Evolutionary conservation across 1,140 invertebrate genomes (phyloP), one percentile per base, ranked within the genome.

Genomic region (Drosophila takahashii): DNA sequence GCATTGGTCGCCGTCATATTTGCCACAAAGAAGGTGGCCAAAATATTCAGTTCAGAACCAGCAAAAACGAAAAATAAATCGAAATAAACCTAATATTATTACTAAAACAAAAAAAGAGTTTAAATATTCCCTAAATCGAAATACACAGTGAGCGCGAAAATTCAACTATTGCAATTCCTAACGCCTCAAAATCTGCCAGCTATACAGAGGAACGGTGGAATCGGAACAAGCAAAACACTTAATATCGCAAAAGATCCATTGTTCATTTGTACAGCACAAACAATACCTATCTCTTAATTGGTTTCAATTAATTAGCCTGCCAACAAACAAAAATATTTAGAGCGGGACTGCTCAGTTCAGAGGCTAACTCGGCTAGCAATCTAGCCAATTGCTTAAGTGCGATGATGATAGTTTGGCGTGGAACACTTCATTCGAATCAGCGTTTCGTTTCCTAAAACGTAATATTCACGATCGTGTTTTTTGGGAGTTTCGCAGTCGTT

Each of bases 11-110:
- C 42, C 16, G 32, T 84, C 3, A 0, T 77, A 7, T 57, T 36
- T 42, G 13, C 65, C 27, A 15, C 57, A 22, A 84, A 69, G 32
- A 61, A 50, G 10, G 8, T 72, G 6, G 48, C 27, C 8, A 79
- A 77, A 37, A n/a, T 53, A 13, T 29, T 66, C 11, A 6, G 61
- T n/a, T 67, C 77, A 34, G 41, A 59, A 13, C 50, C 59, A 9
- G 42, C 10, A 11, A 67, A 65, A 39, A 77, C 42, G n/a, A 84
- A 85, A 53, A 85, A 84, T 50, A 72, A 74, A 53, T 53, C 52
- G 9, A 72, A 74, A 26, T 67, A 67, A 67, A 67, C 13, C 16
- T 22, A 18, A 41, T 11, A 36, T 22, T 27, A 26, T 41, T 36
- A 27, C 11, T 16, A 22, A 65, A 65, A 34, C 5, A 50, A 50